A percentile compares a stretch with the other conserved stretches of the same genome.
Evolutionary conservation across 2,888 invertebrate genomes (phyloP).

Genomic region (Athalia circularis): DNA sequence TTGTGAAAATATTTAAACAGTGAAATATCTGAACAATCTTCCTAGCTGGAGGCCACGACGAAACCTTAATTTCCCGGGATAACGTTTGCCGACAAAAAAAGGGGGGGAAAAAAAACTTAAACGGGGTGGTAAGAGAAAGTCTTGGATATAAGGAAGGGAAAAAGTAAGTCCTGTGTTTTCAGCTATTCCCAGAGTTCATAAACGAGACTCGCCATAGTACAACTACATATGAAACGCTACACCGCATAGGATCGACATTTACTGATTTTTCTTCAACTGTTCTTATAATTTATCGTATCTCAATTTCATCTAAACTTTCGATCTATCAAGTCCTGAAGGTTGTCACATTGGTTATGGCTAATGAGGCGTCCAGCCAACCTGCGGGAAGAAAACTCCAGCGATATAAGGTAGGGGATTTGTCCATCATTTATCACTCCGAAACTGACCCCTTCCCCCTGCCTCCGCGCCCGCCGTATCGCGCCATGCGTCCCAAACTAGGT

Average conservation of each 20-base stretch:
- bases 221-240: background rate
- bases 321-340: slow-evolving; percentile 17
- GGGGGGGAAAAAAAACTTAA: background rate
- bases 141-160: background rate
- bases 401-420: background rate
- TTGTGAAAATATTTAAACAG: slow-evolving; percentile 12
- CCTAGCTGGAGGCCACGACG: background rate
- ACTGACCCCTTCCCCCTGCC: background rate
- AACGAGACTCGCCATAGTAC: background rate
- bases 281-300: too few species aligned
- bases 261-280: too few species aligned
- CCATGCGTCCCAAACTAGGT: too few species aligned
- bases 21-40: background rate
- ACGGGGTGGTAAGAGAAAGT: background rate
- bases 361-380: slow-evolving; percentile 18
- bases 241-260: too few species aligned
- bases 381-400: background rate
- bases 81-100: slow-evolving; percentile 8
- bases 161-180: too few species aligned
- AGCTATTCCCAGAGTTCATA: background rate
- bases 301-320: background rate
- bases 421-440: slow-evolving; percentile 29
- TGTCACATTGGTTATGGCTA: slow-evolving; percentile 24
- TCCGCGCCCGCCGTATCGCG: too few species aligned
- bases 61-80: background rate